Base-by-base conservation (phyloP, 2,797 vertebrate genomes). In the Meda fulgida region DNA sequence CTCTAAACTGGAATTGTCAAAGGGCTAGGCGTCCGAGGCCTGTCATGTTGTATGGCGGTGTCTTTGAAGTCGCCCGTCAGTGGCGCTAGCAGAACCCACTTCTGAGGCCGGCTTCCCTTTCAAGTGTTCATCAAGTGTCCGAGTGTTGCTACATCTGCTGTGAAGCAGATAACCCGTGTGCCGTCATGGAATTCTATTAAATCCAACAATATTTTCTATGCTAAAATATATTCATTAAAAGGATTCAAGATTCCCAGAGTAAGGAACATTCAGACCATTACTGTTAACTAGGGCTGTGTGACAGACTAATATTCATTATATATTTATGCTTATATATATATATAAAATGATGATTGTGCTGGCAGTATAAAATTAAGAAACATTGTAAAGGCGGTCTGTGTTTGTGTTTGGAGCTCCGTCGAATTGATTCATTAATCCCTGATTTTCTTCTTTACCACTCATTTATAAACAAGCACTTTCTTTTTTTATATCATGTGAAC, bases 11-110 rank as follows among this genome's bases (percentile, higher is more conserved):
- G 91, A 89, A 89, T 86, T 89, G 89, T 94, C 92, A 91, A 93
- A 93, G 89, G 76, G 90, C 89, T 88, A 88, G 88, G 87, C 83
- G 31, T 88, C 84, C 92, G 72, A 89, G 90, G 91, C 88, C 93
- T 92, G 93, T 94, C 93, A 93, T 93, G 91, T 93, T 93, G 91
- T 71, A 85, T 93, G 92, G 92, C 92, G 51, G 86, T 84, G 86
- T 81, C 93, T 94, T 95, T 95, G 94, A 95, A 94, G 94, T 93
- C 51, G 75, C 85, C 90, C 88, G 91, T 93, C 93, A 93, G 92
- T 88, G 60, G 90, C 87, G 91, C 84, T 91, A 91, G 93, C 90
- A 86, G 90, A 92, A 93, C 89, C 88, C 88, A 92, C 93, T 93
- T 94, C 92, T 92, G 92, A 93, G 89, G 89, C 91, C 89, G 81